Base-by-base conservation (phyloP, 2,113 vertebrate species). In the Scophthalmus maximus region DNA sequence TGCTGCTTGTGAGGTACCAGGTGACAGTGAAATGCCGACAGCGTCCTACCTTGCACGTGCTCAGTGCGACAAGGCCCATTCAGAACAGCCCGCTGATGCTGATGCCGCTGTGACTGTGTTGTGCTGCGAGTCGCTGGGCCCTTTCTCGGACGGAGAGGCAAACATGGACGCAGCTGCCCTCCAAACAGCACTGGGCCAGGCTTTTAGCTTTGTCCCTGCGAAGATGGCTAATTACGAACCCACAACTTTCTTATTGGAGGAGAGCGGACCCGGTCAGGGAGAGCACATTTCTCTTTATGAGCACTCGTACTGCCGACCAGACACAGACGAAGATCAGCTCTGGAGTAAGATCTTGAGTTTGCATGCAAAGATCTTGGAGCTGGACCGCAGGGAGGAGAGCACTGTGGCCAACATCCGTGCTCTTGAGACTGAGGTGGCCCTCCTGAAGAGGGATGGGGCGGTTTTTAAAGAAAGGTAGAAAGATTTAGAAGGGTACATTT, bases 281-380 rank as follows among this genome's bases (percentile, higher is more conserved):
- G 79, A 82, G 59, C 88, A 93, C 69, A 59, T 92, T 47, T 82
- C 94, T 14, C 84, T 94, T 58, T 91, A 73, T 23, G 95, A 96
- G 60, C 95, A 97, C 87, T 97, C 95, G 0, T 96, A 96, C 82
- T 95, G 93, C 59, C 78, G 87, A 64, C 68, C 75, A 0, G 81
- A 95, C 73, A 71, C 82, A 25, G 94, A 93, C 82, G 93, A 85
- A 78, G 92, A 94, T 69, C 90, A 94, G 70, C 93, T 96, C 18
- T 96, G 95, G 94, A 90, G 92, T 81, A 96, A 94, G 79, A 94
- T 97, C 79, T 90, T 92, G 38, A 93, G 91, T 67, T 91, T 97
- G 5, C 93, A 95, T 63, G 91, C 93, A 32, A 96, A 96, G 81
- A 92, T 96, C 55, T 90, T 92, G 62, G 91, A 93, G 26, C 93